A percentile compares a stretch with the other conserved stretches of the same genome.
Evolutionary conservation across 2,113 vertebrate genomes (phyloP).

Genomic region (Clinocottus analis): DNA sequence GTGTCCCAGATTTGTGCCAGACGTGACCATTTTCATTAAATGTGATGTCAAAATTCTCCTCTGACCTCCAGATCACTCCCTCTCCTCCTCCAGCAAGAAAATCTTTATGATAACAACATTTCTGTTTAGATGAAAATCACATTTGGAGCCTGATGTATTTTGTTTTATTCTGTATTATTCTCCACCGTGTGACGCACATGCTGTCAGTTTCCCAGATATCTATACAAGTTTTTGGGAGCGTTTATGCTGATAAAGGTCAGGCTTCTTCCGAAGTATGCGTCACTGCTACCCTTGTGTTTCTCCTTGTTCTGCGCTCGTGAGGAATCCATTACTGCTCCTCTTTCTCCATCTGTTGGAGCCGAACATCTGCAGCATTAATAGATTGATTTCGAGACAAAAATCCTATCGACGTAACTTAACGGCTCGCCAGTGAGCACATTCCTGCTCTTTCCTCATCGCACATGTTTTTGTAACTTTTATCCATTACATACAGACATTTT

Average conservation of each 20-base stretch:
- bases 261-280: slow-evolving; percentile 68
- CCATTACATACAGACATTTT: slow-evolving; percentile 10
- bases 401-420: slow-evolving; percentile 32
- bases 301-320: slow-evolving; percentile 60
- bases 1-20: slow-evolving; percentile 39
- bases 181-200: slow-evolving; percentile 72
- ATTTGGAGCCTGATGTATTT: slow-evolving; percentile 39
- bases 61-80: slow-evolving; percentile 14
- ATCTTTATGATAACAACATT: slow-evolving; percentile 12
- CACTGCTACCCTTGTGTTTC: slow-evolving; percentile 71
- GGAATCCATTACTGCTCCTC: slow-evolving; percentile 51
- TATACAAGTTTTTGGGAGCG: slow-evolving; percentile 53
- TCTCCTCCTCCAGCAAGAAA: neutral
- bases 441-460: slow-evolving; percentile 6
- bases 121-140: slow-evolving; percentile 47
- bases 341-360: slow-evolving; percentile 23
- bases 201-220: slow-evolving; percentile 66
- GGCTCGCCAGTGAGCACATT: slow-evolving; percentile 33
- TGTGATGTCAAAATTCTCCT: slow-evolving; percentile 26
- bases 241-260: slow-evolving; percentile 72
- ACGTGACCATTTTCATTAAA: slow-evolving; percentile 57
- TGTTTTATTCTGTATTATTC: slow-evolving; percentile 56
- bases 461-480: slow-evolving; percentile 22
- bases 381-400: slow-evolving; percentile 42
- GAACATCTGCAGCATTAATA: slow-evolving; percentile 56